Evolutionary conservation across 2,888 invertebrate genomes (phyloP).

Genomic region (Torymus aiolomorphi): DNA sequence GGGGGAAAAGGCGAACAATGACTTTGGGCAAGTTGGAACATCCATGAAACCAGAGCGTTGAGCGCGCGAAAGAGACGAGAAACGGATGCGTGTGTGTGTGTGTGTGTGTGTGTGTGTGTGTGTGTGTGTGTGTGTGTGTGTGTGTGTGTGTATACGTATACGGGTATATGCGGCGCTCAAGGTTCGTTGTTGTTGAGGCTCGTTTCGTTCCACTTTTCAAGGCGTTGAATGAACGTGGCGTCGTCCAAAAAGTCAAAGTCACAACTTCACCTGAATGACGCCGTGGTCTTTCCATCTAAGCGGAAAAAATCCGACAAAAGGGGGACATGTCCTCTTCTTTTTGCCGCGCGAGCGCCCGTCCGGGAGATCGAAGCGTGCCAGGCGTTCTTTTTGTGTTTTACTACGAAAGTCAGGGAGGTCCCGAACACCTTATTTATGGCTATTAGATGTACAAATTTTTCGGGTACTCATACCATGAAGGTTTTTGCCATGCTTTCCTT

Average conservation of each 20-base stretch:
- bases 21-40: constrained; percentile 34
- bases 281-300: constrained; percentile 17
- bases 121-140: neutral
- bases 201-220: constrained; percentile 28
- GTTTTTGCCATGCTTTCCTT: constrained; percentile 1
- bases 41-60: constrained; percentile 46
- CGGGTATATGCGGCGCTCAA: constrained; percentile 16
- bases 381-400: constrained; percentile 21
- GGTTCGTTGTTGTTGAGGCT: constrained; percentile 10
- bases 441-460: constrained; percentile 44
- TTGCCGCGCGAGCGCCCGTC: neutral
- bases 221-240: constrained; percentile 10
- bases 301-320: constrained; percentile 14
- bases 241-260: constrained; percentile 33
- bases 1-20: constrained; percentile 31
- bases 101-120: neutral
- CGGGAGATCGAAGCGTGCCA: too few species aligned
- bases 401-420: constrained; percentile 48
- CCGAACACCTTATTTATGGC: constrained; percentile 22
- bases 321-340: constrained; percentile 15
- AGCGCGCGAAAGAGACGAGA: constrained; percentile 17
- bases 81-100: constrained; percentile 12
- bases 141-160: neutral
- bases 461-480: neutral
- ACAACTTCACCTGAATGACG: constrained; percentile 29